phyloP scores from a whole-genome alignment of 2,797 vertebrate species.

The Mus caroli region DNA sequence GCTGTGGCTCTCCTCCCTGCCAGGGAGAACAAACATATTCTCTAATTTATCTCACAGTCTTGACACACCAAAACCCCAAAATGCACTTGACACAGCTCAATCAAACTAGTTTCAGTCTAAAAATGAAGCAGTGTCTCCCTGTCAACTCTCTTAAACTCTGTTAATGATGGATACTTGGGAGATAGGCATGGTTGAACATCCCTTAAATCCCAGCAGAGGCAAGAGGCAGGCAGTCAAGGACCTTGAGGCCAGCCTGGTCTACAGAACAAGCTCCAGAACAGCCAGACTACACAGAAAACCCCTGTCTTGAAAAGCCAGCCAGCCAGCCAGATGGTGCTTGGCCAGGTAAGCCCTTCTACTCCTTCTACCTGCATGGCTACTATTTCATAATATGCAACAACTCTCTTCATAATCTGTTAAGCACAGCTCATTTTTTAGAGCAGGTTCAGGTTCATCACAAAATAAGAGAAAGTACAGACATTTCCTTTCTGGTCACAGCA shows the following conservation, averaged over 20 bases:
- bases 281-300: not conserved
- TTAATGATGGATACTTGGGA: not conserved
- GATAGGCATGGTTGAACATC: not conserved
- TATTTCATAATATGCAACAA: not conserved
- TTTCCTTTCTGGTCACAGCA: not conserved
- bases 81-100: not conserved
- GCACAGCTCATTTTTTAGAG: not conserved
- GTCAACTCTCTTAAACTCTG: not conserved
- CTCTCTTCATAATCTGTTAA: slow-evolving; percentile 3
- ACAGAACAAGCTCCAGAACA: too few species aligned
- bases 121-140: not conserved
- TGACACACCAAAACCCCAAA: not conserved
- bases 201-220: not conserved
- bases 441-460: not conserved
- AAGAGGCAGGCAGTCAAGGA: not conserved
- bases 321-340: not conserved
- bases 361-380: not conserved
- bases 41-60: not conserved
- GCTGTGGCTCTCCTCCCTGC: not conserved
- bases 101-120: not conserved
- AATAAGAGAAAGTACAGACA: not conserved
- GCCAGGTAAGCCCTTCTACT: not conserved
- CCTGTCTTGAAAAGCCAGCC: not conserved
- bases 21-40: not conserved
- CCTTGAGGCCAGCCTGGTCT: too few species aligned